phyloP scores from a whole-genome alignment of 2,888 invertebrate species.

The Xestia xanthographa region DNA sequence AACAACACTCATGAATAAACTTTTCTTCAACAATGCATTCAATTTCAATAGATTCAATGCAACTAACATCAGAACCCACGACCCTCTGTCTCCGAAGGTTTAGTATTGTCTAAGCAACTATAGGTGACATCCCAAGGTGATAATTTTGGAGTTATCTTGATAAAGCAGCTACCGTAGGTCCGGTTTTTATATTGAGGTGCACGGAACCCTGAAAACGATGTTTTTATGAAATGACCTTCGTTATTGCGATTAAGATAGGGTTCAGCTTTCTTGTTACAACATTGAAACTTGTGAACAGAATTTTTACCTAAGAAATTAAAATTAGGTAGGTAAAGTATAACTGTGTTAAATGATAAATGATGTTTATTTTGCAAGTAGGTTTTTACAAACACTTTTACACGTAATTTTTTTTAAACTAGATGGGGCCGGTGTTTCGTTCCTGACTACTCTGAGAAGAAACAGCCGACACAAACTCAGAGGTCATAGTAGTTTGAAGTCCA shows the following conservation, averaged over 20 bases:
- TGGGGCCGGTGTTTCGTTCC: too few relatives aligned
- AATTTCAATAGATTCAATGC: slow-evolving; percentile 16
- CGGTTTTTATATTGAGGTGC: slow-evolving; percentile 48
- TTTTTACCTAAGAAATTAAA: not conserved
- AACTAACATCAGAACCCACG: slow-evolving; percentile 34
- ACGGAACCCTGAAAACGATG: slow-evolving; percentile 54
- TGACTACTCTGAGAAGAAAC: too few relatives aligned
- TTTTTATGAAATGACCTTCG: slow-evolving; percentile 48
- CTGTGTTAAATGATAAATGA: too few relatives aligned
- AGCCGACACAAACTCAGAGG: too few relatives aligned
- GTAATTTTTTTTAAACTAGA: too few relatives aligned
- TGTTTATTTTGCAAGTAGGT: too few relatives aligned
- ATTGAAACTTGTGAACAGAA: not conserved
- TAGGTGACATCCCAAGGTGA: slow-evolving; percentile 50
- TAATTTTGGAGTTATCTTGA: slow-evolving; percentile 56
- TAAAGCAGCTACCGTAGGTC: slow-evolving; percentile 43
- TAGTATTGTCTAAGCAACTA: slow-evolving; percentile 41
- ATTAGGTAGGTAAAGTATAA: too few relatives aligned
- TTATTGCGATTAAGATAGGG: not conserved
- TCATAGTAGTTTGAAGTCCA: too few relatives aligned
- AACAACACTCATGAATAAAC: not conserved
- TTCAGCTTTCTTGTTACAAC: slow-evolving; percentile 6
- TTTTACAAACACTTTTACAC: too few relatives aligned
- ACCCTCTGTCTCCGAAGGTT: slow-evolving; percentile 50
- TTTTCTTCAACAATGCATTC: slow-evolving; percentile 3